These are phyloP conservation scores for Rhynchotus rufescens DNA, from an alignment of 2,797 vertebrate genomes.

Conservation along the genomic window DNA sequence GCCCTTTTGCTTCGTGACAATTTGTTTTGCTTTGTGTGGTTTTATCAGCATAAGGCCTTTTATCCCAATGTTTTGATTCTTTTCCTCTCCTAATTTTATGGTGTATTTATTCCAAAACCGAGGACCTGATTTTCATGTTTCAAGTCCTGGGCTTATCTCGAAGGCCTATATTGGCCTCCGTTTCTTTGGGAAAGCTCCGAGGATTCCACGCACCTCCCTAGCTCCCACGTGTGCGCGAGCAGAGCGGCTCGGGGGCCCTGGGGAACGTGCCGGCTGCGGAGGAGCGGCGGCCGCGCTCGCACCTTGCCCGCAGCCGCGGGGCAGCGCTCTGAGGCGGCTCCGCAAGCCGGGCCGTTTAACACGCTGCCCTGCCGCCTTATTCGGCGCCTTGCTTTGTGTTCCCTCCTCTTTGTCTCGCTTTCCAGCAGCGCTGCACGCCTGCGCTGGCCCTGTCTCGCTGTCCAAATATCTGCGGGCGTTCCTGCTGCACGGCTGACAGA, in stretches of 20 bases:
- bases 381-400: constrained; percentile 48
- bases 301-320: not conserved
- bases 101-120: not conserved
- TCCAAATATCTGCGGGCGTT: constrained; percentile 1
- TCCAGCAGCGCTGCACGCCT: not conserved
- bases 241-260: not conserved
- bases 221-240: not conserved
- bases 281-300: not conserved
- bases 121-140: not conserved
- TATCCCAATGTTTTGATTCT: not conserved
- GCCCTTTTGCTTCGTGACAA: too few relatives aligned
- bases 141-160: not conserved
- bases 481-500: not conserved
- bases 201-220: not conserved
- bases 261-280: not conserved
- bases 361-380: constrained; percentile 6
- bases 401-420: constrained; percentile 27
- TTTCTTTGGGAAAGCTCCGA: not conserved
- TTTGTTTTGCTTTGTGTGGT: too few relatives aligned
- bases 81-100: not conserved
- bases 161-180: not conserved
- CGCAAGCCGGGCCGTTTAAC: not conserved
- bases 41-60: not conserved
- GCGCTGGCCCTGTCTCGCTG: constrained; percentile 9
- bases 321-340: too few relatives aligned